These are phyloP conservation scores for Listrodromus nycthemerus DNA, from an alignment of 2,888 invertebrate species.

Conservation along the genomic window DNA sequence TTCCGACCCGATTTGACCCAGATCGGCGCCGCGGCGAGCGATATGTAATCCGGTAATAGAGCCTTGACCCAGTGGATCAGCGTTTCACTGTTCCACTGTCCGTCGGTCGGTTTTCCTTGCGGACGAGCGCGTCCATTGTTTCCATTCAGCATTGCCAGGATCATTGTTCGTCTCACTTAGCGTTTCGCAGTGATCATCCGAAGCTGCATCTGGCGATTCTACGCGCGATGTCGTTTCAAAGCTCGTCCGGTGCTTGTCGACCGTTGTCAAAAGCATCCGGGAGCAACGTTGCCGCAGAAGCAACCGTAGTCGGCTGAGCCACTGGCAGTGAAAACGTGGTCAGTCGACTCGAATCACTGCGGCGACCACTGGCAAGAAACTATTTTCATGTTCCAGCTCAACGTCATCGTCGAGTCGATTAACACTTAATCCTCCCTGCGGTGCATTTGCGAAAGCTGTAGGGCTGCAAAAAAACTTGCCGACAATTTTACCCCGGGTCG, in stretches of 20 bases:
- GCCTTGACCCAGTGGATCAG: conserved; percentile 18
- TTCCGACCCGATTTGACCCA: conserved; percentile 2
- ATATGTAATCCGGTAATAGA: conserved; percentile 28
- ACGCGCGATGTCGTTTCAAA: too few species aligned
- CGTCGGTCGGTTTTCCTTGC: background rate
- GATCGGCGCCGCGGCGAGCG: conserved; percentile 11
- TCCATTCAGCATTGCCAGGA: background rate
- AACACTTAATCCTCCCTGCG: background rate
- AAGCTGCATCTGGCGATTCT: too few species aligned
- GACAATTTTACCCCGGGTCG: background rate
- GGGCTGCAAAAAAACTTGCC: background rate
- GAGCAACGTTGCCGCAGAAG: too few species aligned
- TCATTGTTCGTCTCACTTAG: background rate
- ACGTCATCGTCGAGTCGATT: background rate
- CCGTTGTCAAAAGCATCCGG: too few species aligned
- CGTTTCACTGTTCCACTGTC: background rate
- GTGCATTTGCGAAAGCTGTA: background rate
- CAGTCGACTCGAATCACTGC: too few species aligned
- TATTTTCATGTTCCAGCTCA: background rate
- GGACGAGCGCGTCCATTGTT: background rate
- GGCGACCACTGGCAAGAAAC: background rate
- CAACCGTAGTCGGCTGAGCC: too few species aligned
- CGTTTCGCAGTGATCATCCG: too few species aligned
- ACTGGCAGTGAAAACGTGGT: too few species aligned
- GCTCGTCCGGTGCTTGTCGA: too few species aligned